Evolutionary conservation across 2,888 invertebrate species (phyloP).

Genomic region (Polylopha cassiicola): DNA sequence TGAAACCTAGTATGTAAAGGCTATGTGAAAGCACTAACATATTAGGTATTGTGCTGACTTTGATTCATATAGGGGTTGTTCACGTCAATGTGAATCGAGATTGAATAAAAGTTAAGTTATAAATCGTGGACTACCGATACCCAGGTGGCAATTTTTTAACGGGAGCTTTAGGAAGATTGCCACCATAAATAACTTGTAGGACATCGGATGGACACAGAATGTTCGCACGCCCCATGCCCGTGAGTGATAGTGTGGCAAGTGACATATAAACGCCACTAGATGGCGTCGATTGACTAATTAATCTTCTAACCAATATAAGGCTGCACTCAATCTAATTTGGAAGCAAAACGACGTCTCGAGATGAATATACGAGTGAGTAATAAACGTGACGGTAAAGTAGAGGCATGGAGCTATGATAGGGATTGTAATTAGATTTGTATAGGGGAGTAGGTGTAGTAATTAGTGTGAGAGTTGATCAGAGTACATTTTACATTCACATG

Average conservation of each 20-base stretch:
- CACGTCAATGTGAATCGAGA: constrained; percentile 43
- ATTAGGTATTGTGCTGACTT: too few relatives aligned
- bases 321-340: neutral
- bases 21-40: too few relatives aligned
- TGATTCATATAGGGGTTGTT: neutral
- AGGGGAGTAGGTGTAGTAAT: too few relatives aligned
- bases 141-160: constrained; percentile 55
- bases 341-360: too few relatives aligned
- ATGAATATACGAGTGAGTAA: too few relatives aligned
- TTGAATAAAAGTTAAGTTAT: constrained; percentile 52
- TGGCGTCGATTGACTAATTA: constrained; percentile 67
- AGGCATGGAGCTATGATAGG: too few relatives aligned
- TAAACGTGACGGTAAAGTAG: too few relatives aligned
- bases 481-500: constrained; percentile 6
- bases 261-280: constrained; percentile 58
- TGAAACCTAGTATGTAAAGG: too few relatives aligned
- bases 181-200: constrained; percentile 63
- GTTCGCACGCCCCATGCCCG: constrained; percentile 47
- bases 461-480: too few relatives aligned
- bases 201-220: constrained; percentile 44
- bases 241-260: constrained; percentile 60
- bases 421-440: too few relatives aligned
- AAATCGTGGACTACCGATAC: constrained; percentile 49
- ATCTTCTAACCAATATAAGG: constrained; percentile 37
- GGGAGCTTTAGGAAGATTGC: constrained; percentile 59